A percentile compares a stretch with the other conserved stretches of the same genome.
phyloP scores from a whole-genome alignment of 2,888 invertebrate species.

The Nymphalis urticae region DNA sequence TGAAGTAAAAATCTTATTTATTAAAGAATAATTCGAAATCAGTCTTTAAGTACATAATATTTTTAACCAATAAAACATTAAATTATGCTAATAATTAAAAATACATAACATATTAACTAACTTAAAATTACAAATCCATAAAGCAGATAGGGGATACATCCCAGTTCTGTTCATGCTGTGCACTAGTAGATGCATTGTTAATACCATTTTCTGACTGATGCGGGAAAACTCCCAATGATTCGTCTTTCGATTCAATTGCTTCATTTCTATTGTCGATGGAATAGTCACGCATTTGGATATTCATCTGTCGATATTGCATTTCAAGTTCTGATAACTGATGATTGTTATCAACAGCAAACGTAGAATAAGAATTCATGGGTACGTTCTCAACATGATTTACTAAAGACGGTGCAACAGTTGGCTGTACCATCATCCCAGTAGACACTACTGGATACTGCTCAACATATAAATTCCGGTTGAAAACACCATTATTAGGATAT shows the following conservation, averaged over 20 bases:
- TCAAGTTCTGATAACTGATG: conserved; percentile 37
- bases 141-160: conserved; percentile 64
- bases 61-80: too few species aligned
- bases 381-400: conserved; percentile 37
- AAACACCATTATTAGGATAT: conserved; percentile 45
- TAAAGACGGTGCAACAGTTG: conserved; percentile 31
- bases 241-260: conserved; percentile 25
- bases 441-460: conserved; percentile 49
- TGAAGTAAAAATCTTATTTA: too few species aligned
- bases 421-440: conserved; percentile 38
- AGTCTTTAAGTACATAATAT: too few species aligned
- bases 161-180: conserved; percentile 49
- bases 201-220: conserved; percentile 36
- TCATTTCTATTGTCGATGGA: conserved; percentile 16
- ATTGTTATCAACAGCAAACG: conserved; percentile 41
- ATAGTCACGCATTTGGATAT: conserved; percentile 45
- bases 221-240: conserved; percentile 32
- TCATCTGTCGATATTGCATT: conserved; percentile 44
- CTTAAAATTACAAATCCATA: conserved; percentile 45
- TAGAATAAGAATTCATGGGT: conserved; percentile 41
- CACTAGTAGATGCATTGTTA: conserved; percentile 37
- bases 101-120: conserved; percentile 3
- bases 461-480: conserved; percentile 45
- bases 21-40: too few species aligned
- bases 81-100: neutral